A percentile compares a stretch with the other conserved stretches of the same genome.
These are phyloP conservation scores for Pterocles burchelli DNA, from an alignment of 2,113 vertebrate genomes.

Conservation along the genomic window DNA sequence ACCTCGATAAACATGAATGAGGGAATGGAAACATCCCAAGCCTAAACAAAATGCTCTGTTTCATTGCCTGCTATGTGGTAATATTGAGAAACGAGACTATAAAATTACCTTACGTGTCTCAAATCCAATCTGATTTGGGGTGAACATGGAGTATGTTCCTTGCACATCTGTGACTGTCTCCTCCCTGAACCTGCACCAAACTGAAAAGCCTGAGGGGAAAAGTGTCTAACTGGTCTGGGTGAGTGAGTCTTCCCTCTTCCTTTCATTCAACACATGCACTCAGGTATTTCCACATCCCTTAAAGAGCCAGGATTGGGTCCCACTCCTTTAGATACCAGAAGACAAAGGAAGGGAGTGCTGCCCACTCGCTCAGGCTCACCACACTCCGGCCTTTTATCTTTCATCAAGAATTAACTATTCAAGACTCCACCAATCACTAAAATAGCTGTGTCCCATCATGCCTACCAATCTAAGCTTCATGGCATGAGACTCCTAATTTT, in stretches of 20 bases:
- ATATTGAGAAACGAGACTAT: neutral
- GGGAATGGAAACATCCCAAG: neutral
- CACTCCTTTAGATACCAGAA: neutral
- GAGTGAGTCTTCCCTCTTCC: neutral
- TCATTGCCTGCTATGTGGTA: neutral
- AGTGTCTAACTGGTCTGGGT: neutral
- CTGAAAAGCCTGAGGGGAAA: neutral
- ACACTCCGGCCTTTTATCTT: neutral
- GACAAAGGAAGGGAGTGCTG: neutral
- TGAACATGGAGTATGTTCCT: neutral
- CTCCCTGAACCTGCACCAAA: neutral
- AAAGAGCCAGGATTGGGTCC: neutral
- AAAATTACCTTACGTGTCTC: neutral
- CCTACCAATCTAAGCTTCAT: neutral
- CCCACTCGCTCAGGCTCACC: rapidly evolving
- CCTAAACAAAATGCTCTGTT: neutral
- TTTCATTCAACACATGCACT: rapidly evolving
- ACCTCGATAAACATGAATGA: neutral
- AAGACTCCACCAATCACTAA: neutral
- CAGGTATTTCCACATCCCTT: neutral
- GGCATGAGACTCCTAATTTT: neutral
- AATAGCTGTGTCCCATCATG: neutral
- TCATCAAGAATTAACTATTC: neutral
- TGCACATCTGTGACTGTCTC: neutral
- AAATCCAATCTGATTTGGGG: neutral